phyloP scores from a whole-genome alignment of 2,113 vertebrate species.

The Sarotherodon lohbergeri region DNA sequence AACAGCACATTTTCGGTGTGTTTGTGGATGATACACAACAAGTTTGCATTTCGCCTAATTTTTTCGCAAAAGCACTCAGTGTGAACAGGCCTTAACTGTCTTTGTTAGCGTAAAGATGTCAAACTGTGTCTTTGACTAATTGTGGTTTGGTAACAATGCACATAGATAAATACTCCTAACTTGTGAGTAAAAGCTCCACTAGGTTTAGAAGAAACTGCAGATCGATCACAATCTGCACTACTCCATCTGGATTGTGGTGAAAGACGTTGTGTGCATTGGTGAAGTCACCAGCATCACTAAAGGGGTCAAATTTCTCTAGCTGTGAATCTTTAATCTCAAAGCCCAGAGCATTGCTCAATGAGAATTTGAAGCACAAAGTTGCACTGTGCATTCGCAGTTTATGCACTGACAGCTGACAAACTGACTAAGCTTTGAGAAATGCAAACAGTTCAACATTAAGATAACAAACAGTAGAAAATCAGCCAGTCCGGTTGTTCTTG shows the following conservation, averaged over 20 bases:
- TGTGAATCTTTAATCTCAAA: too few relatives aligned
- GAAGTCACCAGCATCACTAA: background rate
- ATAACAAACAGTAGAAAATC: background rate
- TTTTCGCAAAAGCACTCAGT: fast-evolving
- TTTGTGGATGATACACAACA: background rate
- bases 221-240: fast-evolving
- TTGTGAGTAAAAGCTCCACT: fast-evolving
- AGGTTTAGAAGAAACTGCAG: background rate
- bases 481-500: background rate
- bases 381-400: background rate
- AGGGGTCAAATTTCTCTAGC: too few relatives aligned
- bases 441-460: background rate
- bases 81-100: background rate
- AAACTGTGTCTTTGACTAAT: background rate
- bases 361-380: background rate
- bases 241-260: fast-evolving
- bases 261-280: background rate
- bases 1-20: fast-evolving
- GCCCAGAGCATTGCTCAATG: background rate
- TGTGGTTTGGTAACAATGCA: background rate
- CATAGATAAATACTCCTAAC: background rate
- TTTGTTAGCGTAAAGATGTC: background rate
- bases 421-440: background rate
- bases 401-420: background rate
- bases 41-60: background rate